Conservation (phyloP, 1,140 invertebrate genomes). For the Cardiocondyla obscurior region DNA sequence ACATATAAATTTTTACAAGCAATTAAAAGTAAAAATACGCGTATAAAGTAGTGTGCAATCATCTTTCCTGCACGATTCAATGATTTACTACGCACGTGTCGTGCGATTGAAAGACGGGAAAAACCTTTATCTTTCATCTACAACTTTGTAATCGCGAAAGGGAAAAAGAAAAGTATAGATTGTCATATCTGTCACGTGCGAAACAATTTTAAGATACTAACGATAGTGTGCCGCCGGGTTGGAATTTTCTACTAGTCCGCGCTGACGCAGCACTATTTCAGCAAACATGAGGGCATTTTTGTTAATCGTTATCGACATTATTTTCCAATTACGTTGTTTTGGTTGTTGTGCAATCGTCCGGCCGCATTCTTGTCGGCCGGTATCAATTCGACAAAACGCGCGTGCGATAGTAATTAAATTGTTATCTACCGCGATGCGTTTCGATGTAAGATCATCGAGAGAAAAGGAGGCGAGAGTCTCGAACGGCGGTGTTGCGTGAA, state of each 20-base stretch:
- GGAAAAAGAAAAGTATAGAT: slow-evolving; percentile 36
- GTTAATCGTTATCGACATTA: slow-evolving; percentile 1
- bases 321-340: slow-evolving; percentile 19
- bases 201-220: slow-evolving; percentile 56
- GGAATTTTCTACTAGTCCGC: slow-evolving; percentile 30
- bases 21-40: too few species aligned
- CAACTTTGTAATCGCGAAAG: neutral
- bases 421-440: neutral
- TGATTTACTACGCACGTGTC: neutral
- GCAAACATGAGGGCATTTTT: slow-evolving; percentile 36
- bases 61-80: too few species aligned
- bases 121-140: neutral
- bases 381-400: neutral
- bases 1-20: too few species aligned
- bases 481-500: neutral
- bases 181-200: slow-evolving; percentile 57
- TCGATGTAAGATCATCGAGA: neutral
- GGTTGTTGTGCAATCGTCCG: neutral
- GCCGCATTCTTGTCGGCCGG: neutral
- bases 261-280: neutral
- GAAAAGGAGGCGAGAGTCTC: neutral
- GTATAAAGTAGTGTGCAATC: too few species aligned
- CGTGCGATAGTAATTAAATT: neutral
- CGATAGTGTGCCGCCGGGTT: slow-evolving; percentile 32
- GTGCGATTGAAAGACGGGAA: neutral